A percentile compares a stretch with the other conserved stretches of the same genome.
phyloP scores from a whole-genome alignment of 2,888 invertebrate species.

The Hirtodrosophila trivittata region DNA sequence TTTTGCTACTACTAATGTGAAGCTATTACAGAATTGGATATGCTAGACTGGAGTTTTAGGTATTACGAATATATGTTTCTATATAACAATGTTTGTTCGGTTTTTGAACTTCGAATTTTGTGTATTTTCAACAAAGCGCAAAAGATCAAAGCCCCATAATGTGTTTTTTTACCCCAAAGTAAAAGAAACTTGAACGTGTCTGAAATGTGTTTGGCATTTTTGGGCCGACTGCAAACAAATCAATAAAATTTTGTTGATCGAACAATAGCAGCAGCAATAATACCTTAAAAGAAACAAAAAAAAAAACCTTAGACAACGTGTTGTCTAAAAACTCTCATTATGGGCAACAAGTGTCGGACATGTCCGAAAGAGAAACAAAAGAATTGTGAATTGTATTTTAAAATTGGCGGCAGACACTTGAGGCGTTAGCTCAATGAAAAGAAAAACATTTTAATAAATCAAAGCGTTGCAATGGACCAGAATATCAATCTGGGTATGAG shows the following conservation, averaged over 20 bases:
- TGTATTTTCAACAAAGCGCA: conserved; percentile 4
- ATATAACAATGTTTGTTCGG: neutral
- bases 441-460: conserved; percentile 71
- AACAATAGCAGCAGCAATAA: conserved; percentile 56
- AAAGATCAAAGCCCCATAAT: conserved; percentile 62
- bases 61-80: neutral
- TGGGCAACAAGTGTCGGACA: conserved; percentile 38
- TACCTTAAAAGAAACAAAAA: no score
- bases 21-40: conserved; percentile 31
- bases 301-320: conserved; percentile 47
- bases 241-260: conserved; percentile 41
- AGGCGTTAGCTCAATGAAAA: conserved; percentile 54
- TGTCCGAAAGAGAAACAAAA: conserved; percentile 10
- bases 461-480: conserved; percentile 36
- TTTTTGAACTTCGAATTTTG: conserved; percentile 7
- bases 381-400: conserved; percentile 47
- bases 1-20: no score
- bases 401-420: conserved; percentile 48
- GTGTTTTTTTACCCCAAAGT: conserved; percentile 43
- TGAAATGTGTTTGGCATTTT: conserved; percentile 54
- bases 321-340: conserved; percentile 31
- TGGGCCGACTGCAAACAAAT: conserved; percentile 47
- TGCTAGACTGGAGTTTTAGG: conserved; percentile 8
- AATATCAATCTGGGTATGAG: conserved; percentile 22
- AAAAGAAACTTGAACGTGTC: conserved; percentile 52